Conservation (phyloP, 2,797 vertebrate species). For the Crypturellus tataupa region DNA sequence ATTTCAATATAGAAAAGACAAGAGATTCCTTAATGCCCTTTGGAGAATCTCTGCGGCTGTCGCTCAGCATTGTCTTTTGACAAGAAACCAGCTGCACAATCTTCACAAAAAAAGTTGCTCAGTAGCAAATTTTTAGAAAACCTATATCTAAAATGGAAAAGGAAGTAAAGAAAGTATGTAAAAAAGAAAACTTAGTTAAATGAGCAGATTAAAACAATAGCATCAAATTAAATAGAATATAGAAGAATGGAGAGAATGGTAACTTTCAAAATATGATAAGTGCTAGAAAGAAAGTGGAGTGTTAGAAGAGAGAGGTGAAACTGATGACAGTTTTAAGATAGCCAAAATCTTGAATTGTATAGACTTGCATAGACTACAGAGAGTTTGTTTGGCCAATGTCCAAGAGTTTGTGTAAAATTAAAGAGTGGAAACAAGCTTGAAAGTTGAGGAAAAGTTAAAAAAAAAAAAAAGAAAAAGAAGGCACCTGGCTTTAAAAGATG, state of each 20-base stretch:
- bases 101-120: neutral
- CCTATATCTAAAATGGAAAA: neutral
- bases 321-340: slow-evolving; percentile 56
- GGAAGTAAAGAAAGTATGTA: neutral
- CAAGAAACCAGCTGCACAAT: neutral
- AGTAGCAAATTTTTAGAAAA: neutral
- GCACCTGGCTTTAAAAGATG: neutral
- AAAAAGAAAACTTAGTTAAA: neutral
- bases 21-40: neutral
- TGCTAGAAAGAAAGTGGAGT: slow-evolving; percentile 6
- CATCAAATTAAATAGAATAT: neutral
- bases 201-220: neutral
- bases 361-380: slow-evolving; percentile 29
- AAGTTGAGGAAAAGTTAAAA: slow-evolving; percentile 31
- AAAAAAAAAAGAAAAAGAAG: neutral
- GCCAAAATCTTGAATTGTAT: slow-evolving; percentile 17
- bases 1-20: neutral
- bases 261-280: neutral
- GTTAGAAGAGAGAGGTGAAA: slow-evolving; percentile 38
- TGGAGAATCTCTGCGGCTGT: neutral
- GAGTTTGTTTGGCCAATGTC: slow-evolving; percentile 37
- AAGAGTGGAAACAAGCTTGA: slow-evolving; percentile 41
- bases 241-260: neutral
- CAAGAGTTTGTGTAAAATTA: slow-evolving; percentile 53
- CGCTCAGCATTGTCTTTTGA: neutral